Base-by-base conservation (phyloP, 2,888 invertebrate species). In the Brachycybe producta region DNA sequence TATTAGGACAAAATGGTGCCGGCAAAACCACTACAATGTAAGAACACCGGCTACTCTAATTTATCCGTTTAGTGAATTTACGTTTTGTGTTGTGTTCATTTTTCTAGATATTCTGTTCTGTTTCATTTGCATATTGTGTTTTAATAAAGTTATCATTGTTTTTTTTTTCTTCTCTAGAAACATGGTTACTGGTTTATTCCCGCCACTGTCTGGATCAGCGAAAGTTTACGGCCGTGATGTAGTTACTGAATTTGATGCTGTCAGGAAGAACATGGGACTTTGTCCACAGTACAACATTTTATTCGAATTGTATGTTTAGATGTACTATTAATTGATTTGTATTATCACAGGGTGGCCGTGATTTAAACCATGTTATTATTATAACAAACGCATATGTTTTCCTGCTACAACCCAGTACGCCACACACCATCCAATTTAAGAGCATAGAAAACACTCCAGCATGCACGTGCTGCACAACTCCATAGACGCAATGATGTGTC, bases 11-110 rank as follows among this genome's bases (percentile, higher is more conserved):
- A 52, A 71, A 71, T 56, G 71, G 71, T 11, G 70, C 71, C 32
- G 70, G 70, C 2, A 71, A 70, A 59, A 69, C 69, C 1, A 70
- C 70, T n/a, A 69, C 68, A 1, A 68, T 70, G 67, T 67, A 58
- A 61, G 64, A 53, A 17, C 2, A 4, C 2, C 23, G 30, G 39
- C 11, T n/a, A n/a, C n/a, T n/a, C n/a, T n/a, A n/a, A n/a, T n/a
- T n/a, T n/a, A n/a, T n/a, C n/a, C n/a, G n/a, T n/a, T n/a, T n/a
- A n/a, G n/a, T n/a, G n/a, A n/a, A n/a, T n/a, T n/a, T n/a, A n/a
- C n/a, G n/a, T n/a, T n/a, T n/a, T n/a, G n/a, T n/a, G n/a, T n/a
- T n/a, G n/a, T n/a, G n/a, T n/a, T n/a, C n/a, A n/a, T n/a, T n/a
- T n/a, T n/a, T n/a, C n/a, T n/a, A n/a, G n/a, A n/a, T n/a, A n/a